Evolutionary conservation across 2,113 vertebrate species (phyloP), one percentile per base, ranked within the genome.

Genomic region (Perognathus longimembris): DNA sequence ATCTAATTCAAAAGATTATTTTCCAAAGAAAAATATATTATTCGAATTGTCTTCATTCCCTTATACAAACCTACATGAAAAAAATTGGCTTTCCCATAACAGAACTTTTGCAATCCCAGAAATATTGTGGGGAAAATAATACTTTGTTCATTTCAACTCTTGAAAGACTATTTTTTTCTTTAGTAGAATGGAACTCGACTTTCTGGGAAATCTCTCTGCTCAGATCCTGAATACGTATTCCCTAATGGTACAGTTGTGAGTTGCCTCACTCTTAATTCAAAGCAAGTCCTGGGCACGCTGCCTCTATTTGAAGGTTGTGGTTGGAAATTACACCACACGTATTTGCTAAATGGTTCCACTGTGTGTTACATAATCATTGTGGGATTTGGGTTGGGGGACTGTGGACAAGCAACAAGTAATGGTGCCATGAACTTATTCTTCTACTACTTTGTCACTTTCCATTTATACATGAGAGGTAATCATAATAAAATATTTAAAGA

Each of bases 261-360:
- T 89, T 92, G 86, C 85, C 34, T 83, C 92, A 94, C 36, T 85
- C 57, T 75, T 97, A 77, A 95, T 91, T 93, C 85, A 93, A 90
- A 90, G 40, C 59, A 91, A 82, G 57, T 77, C 79, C 54, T 85
- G 79, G 90, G 93, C 84, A 88, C 50, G 5, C 17, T 91, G 88
- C 92, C 94, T 89, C 59, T 64, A 81, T 24, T 61, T n/a, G n/a
- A 77, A 91, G 42, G 59, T n/a, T 95, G 91, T 88, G 94, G 89
- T 61, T 87, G 66, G 66, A 95, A 95, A 93, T 89, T 30, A 91
- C 57, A 38, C 59, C 83, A 32, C 8, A 40, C 9, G 30, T 87
- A 7, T 59, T 96, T 88, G 75, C 36, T 76, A 67, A 93, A 88
- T 75, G 21, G 8, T 87, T 84, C 66, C 63, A 79, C 36, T 63